phyloP scores from a whole-genome alignment of 2,797 vertebrate genomes.

The Ctenochaetus hawaiiensis region DNA sequence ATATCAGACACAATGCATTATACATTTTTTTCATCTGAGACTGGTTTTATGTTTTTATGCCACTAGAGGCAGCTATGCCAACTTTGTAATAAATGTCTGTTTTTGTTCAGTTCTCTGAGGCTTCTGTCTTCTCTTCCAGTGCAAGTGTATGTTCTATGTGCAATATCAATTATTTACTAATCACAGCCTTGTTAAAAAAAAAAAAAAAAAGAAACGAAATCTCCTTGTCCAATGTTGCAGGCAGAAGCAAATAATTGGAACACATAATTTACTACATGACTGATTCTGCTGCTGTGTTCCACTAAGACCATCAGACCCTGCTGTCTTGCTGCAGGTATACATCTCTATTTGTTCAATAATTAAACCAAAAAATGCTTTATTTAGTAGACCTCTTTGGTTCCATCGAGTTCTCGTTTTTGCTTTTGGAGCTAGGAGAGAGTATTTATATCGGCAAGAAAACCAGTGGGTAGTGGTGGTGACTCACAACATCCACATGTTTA shows the following conservation, averaged over 20 bases:
- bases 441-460: constrained; percentile 58
- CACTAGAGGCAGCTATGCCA: neutral
- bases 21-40: too few species aligned
- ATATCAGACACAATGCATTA: too few species aligned
- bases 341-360: constrained; percentile 82
- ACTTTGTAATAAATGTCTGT: neutral
- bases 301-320: constrained; percentile 51
- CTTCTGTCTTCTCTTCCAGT: constrained; percentile 11
- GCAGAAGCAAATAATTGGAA: constrained; percentile 59
- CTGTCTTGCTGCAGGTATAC: constrained; percentile 79
- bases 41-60: neutral
- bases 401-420: constrained; percentile 68
- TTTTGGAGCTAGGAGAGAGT: constrained; percentile 53
- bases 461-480: constrained; percentile 31
- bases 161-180: constrained; percentile 54
- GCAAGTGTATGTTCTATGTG: neutral
- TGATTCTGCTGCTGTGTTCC: constrained; percentile 60
- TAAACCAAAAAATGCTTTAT: constrained; percentile 76
- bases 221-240: constrained; percentile 17
- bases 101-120: neutral
- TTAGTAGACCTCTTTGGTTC: constrained; percentile 69
- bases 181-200: constrained; percentile 14
- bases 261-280: constrained; percentile 72
- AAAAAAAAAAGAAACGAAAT: constrained; percentile 6
- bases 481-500: constrained; percentile 54